These are phyloP conservation scores for Dioctria rufipes DNA, from an alignment of 2,888 invertebrate genomes.

Conservation along the genomic window DNA sequence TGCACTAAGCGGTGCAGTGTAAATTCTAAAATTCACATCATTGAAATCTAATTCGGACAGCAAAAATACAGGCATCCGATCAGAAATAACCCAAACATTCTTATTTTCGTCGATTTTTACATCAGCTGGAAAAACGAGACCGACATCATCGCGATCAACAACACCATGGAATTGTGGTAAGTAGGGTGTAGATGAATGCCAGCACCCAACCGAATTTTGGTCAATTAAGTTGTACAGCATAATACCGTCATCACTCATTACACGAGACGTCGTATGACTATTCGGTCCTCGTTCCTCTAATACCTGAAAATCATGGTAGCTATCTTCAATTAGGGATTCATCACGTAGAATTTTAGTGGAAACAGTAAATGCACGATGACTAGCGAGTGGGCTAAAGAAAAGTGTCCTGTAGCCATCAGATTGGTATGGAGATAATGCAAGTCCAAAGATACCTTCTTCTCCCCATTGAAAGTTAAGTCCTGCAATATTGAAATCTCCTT, in stretches of 20 bases:
- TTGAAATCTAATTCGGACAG: conserved; percentile 79
- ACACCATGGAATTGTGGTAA: conserved; percentile 78
- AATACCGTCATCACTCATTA: conserved; percentile 83
- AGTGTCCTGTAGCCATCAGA: conserved; percentile 80
- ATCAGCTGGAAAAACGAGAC: conserved; percentile 85
- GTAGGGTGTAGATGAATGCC: conserved; percentile 81
- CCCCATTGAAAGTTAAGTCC: conserved; percentile 90
- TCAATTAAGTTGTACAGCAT: conserved; percentile 85
- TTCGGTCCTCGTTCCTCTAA: conserved; percentile 78
- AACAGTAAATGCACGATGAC: conserved; percentile 84
- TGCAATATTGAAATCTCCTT: conserved; percentile 84
- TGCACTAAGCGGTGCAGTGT: conserved; percentile 78
- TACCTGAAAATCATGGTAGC: conserved; percentile 79
- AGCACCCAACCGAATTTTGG: conserved; percentile 87
- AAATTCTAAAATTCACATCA: conserved; percentile 85
- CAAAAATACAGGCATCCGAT: conserved; percentile 86
- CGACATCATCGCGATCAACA: conserved; percentile 82
- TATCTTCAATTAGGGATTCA: conserved; percentile 77
- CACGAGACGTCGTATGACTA: conserved; percentile 81
- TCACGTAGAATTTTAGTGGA: conserved; percentile 83
- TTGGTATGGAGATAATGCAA: conserved; percentile 79
- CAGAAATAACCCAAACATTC: conserved; percentile 86
- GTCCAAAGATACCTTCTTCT: conserved; percentile 86
- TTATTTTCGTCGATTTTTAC: conserved; percentile 81
- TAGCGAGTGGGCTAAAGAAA: conserved; percentile 85